Evolutionary conservation across 2,888 invertebrate species (phyloP).

Genomic region (Charanyca ferruginea): DNA sequence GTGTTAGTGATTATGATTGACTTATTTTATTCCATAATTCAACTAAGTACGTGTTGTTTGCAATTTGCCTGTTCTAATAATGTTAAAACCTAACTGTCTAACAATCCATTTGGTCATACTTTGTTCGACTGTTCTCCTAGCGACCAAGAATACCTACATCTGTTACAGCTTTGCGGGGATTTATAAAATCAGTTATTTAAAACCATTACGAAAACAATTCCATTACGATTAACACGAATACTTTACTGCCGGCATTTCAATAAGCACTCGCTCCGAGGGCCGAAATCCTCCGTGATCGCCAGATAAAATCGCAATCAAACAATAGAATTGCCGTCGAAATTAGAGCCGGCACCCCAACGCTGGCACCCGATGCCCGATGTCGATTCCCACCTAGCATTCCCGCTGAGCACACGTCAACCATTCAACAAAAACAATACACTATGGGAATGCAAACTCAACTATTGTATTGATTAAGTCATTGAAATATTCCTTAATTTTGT

Average conservation of each 20-base stretch:
- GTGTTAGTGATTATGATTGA: too few species aligned
- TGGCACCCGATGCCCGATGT: constrained; percentile 87
- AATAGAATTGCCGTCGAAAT: constrained; percentile 82
- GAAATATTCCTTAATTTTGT: constrained; percentile 85
- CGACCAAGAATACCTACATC: constrained; percentile 13
- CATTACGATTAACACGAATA: constrained; percentile 60
- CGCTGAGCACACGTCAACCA: constrained; percentile 76
- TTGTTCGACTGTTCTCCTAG: background rate
- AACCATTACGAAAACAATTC: constrained; percentile 59
- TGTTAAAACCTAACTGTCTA: background rate
- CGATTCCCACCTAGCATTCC: constrained; percentile 84
- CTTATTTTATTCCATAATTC: background rate
- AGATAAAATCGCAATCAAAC: constrained; percentile 90
- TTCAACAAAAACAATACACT: constrained; percentile 86
- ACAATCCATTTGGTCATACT: background rate
- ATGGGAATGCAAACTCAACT: constrained; percentile 86
- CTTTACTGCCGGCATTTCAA: constrained; percentile 62
- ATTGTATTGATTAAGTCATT: constrained; percentile 90
- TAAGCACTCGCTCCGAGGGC: constrained; percentile 73
- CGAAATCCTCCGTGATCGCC: constrained; percentile 83
- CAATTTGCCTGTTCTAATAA: background rate
- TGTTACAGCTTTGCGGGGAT: constrained; percentile 37
- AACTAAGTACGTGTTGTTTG: background rate
- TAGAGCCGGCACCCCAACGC: constrained; percentile 77
- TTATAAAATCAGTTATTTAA: constrained; percentile 56